These are phyloP conservation scores for Anabas testudineus DNA, from an alignment of 2,797 vertebrate species.

Conservation along the genomic window DNA sequence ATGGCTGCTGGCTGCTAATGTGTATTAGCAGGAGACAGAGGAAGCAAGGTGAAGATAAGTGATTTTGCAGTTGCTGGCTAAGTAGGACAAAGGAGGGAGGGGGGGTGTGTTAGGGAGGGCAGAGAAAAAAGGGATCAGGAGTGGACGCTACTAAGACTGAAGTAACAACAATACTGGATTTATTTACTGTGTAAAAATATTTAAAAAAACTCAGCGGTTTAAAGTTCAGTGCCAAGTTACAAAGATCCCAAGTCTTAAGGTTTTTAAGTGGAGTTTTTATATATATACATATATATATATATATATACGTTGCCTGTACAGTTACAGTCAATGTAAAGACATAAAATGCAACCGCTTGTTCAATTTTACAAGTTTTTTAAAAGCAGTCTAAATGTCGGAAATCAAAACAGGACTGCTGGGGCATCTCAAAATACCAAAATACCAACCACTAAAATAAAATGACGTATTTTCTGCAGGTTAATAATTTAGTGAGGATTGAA, in stretches of 20 bases:
- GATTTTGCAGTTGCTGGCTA: slow-evolving; percentile 80
- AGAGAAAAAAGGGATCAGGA: slow-evolving; percentile 42
- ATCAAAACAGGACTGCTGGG: slow-evolving; percentile 44
- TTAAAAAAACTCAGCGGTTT: neutral
- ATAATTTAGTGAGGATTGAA: slow-evolving; percentile 75
- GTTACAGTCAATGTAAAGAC: slow-evolving; percentile 3
- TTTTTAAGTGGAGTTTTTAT: neutral
- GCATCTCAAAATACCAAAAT: slow-evolving; percentile 64
- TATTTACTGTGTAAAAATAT: slow-evolving; percentile 11
- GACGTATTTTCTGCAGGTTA: slow-evolving; percentile 69
- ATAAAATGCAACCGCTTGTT: slow-evolving; percentile 17
- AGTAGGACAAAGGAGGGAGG: slow-evolving; percentile 78
- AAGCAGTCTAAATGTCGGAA: slow-evolving; percentile 30
- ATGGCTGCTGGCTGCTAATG: slow-evolving; percentile 83
- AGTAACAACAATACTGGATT: slow-evolving; percentile 20
- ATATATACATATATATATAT: too few species aligned
- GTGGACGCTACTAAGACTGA: slow-evolving; percentile 51
- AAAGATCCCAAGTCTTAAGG: neutral
- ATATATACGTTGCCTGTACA: neutral
- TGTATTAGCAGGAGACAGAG: slow-evolving; percentile 82
- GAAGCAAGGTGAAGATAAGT: slow-evolving; percentile 83
- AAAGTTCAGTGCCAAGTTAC: neutral
- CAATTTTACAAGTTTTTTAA: slow-evolving; percentile 6
- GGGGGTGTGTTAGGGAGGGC: slow-evolving; percentile 55
- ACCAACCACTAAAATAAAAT: slow-evolving; percentile 61